Evolutionary conservation across 2,888 invertebrate genomes (phyloP).

Genomic region (Belgica antarctica): DNA sequence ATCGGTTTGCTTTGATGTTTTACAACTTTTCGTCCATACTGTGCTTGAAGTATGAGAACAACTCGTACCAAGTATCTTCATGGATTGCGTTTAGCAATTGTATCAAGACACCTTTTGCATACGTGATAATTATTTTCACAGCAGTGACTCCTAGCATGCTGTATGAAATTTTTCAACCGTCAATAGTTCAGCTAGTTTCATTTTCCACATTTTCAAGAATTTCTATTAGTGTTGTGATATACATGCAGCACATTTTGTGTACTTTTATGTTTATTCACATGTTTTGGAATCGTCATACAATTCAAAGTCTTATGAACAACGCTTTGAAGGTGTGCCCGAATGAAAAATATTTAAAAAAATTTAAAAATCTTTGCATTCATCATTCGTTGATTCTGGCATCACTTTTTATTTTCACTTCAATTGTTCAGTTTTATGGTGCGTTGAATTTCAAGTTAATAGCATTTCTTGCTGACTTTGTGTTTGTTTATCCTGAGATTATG

Average conservation of each 20-base stretch:
- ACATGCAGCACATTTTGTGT: not conserved
- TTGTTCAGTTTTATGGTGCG: not conserved
- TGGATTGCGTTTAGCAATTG: not conserved
- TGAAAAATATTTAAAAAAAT: not conserved
- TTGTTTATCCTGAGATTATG: not conserved
- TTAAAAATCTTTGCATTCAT: not conserved
- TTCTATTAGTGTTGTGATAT: not conserved
- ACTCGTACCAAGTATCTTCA: not conserved
- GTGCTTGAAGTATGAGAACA: no score
- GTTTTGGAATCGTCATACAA: not conserved
- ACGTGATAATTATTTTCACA: not conserved
- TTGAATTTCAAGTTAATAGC: not conserved
- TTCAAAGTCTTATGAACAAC: not conserved
- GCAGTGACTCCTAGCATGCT: not conserved
- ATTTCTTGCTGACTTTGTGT: not conserved
- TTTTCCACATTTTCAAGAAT: not conserved
- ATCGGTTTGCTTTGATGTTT: not conserved
- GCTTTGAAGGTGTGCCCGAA: not conserved
- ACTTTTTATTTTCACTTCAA: not conserved
- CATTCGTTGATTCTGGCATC: not conserved
- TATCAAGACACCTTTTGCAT: not conserved
- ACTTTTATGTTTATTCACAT: not conserved
- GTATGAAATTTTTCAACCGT: not conserved
- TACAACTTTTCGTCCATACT: not conserved
- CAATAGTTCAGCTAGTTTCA: not conserved